Evolutionary conservation across 2,797 vertebrate genomes (phyloP).

Genomic region (Cryptoprocta ferox): DNA sequence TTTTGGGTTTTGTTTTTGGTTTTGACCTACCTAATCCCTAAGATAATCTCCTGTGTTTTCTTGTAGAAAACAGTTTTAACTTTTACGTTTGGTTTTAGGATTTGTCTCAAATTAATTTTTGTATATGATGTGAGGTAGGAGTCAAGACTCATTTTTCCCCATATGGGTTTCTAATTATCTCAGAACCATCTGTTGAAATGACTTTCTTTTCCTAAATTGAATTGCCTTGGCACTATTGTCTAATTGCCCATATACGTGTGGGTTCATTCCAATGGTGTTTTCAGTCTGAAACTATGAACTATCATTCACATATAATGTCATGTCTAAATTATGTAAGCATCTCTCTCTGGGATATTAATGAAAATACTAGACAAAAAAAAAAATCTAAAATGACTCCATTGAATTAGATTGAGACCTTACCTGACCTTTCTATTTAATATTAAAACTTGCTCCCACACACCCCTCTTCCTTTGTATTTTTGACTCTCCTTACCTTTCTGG

Average conservation of each 20-base stretch:
- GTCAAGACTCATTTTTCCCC: not conserved
- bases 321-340: slow-evolving; percentile 20
- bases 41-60: not conserved
- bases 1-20: not conserved
- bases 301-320: slow-evolving; percentile 2
- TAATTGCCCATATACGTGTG: not conserved
- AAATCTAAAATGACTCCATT: not conserved
- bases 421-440: not conserved
- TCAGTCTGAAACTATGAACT: slow-evolving; percentile 20
- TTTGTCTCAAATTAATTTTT: slow-evolving; percentile 21
- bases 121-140: not conserved
- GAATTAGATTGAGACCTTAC: not conserved
- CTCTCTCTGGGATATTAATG: not conserved
- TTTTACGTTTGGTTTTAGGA: not conserved
- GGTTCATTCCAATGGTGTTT: not conserved
- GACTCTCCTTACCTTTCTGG: not conserved
- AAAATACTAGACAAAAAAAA: not conserved
- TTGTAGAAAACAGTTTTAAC: not conserved
- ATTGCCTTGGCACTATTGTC: not conserved
- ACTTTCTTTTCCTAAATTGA: not conserved
- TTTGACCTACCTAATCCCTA: not conserved
- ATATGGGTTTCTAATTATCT: not conserved
- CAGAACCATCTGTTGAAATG: not conserved
- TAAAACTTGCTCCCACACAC: not conserved
- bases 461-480: not conserved